phyloP scores from a whole-genome alignment of 2,888 invertebrate genomes.

The Ditula angustiorana region DNA sequence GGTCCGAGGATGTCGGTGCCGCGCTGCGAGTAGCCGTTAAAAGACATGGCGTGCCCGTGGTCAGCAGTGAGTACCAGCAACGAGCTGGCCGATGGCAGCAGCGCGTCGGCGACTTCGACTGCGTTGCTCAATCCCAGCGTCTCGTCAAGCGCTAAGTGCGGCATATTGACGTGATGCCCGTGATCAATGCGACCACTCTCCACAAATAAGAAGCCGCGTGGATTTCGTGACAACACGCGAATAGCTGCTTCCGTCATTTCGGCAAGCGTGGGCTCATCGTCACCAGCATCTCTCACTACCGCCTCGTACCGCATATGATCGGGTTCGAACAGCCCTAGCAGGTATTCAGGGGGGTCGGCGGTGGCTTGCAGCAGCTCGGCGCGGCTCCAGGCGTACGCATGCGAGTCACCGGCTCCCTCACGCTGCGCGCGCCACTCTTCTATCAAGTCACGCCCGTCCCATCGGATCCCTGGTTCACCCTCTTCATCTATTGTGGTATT shows the following conservation, averaged over 20 bases:
- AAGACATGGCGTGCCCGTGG: slow-evolving; percentile 79
- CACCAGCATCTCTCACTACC: slow-evolving; percentile 49
- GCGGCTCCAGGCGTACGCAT: slow-evolving; percentile 79
- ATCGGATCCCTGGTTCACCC: slow-evolving; percentile 70
- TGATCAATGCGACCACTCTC: slow-evolving; percentile 88
- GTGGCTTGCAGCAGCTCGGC: slow-evolving; percentile 73
- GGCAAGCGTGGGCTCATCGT: slow-evolving; percentile 86
- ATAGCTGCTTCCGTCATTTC: slow-evolving; percentile 86
- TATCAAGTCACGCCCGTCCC: slow-evolving; percentile 86
- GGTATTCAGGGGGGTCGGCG: slow-evolving; percentile 67
- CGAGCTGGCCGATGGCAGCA: slow-evolving; percentile 84
- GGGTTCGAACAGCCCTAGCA: slow-evolving; percentile 76
- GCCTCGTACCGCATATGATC: slow-evolving; percentile 79
- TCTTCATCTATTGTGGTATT: slow-evolving; percentile 74
- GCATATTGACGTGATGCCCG: slow-evolving; percentile 86
- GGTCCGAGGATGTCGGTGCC: slow-evolving; percentile 61
- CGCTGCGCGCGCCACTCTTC: slow-evolving; percentile 82
- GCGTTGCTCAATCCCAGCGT: slow-evolving; percentile 87
- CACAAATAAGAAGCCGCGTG: slow-evolving; percentile 90
- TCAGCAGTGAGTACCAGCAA: slow-evolving; percentile 87
- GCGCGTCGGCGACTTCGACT: slow-evolving; percentile 70
- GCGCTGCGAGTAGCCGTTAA: slow-evolving; percentile 88
- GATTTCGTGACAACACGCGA: slow-evolving; percentile 85
- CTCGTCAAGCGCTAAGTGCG: slow-evolving; percentile 87
- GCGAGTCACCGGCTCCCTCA: slow-evolving; percentile 47